Evolutionary conservation across 2,797 vertebrate species (phyloP), one percentile per base, ranked within the genome.

Genomic region (Cygnus olor): DNA sequence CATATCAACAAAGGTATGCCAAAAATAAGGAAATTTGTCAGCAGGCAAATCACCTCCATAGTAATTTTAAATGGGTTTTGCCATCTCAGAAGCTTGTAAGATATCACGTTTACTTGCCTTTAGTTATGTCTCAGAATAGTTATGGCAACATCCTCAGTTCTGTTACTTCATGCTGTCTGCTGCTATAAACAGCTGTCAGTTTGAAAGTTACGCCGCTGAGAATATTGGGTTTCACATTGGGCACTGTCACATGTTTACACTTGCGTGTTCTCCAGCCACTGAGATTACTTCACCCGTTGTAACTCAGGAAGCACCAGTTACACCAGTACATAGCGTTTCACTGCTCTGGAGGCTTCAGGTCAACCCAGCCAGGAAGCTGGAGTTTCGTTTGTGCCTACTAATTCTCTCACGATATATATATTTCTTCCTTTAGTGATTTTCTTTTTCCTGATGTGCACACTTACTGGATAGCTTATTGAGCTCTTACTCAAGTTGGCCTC

Each of bases 261-360:
- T 42, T 42, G 28, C 6, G 49, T 6, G 5, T 7, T 9, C 76
- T 77, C 19, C 65, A 80, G 77, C 19, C 38, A 4, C 34, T 38
- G 3, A 14, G 3, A 2, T 27, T 4, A 0, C n/a, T 45, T 36
- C 8, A 5, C 42, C 45, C 21, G 49, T 42, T 54, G 19, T 47
- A 85, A 38, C 44, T 44, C 11, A 53, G 58, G 68, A 70, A 60
- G 38, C 27, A 15, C 8, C 21, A 51, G 49, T 51, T 28, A 6
- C 51, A 32, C 40, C 61, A 34, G 44, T 21, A 34, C 16, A 20
- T 10, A 68, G 8, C 8, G 8, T 27, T 53, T 42, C 3, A n/a
- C 18, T 77, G 54, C 28, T 65, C 2, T 19, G 38, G 56, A 72
- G 3, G 9, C 15, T 63, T 5, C 21, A 53, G 34, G 30, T 71